Base-by-base conservation (phyloP, 2,797 vertebrate species). In the Bradypodion pumilum region DNA sequence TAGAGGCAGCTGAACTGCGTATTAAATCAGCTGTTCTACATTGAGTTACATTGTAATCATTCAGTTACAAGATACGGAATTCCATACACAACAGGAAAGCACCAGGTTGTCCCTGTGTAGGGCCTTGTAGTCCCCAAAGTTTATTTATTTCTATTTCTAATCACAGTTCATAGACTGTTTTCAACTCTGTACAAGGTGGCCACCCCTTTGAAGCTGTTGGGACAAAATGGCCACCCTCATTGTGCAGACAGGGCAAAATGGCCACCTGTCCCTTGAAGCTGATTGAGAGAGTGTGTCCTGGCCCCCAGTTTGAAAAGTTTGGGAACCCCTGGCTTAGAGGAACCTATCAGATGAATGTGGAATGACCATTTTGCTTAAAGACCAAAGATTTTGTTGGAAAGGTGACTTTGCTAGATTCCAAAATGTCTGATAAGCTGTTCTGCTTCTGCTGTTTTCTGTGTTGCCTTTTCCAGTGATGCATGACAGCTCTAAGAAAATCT, bases 401-500 rank as follows among this genome's bases (percentile, higher is more conserved):
- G 29, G 7, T 76, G 46, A 59, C n/a, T 78, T 73, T 6, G 16
- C 23, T 21, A 52, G 32, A n/a, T 12, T 5, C 40, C 19, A 46
- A 27, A 5, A 32, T 81, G 56, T 40, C n/a, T 74, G 25, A 63
- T 5, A 23, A 27, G 7, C 16, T 27, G 4, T 74, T 52, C 37
- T 25, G 37, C 21, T 60, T 78, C 46, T 60, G 66, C n/a, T 68
- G 29, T 42, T 12, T 46, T 77, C 73, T 84, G 63, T 52, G 21
- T 87, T 88, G 72, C 82, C 19, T 92, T 72, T 91, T 91, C 35
- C 85, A 99, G 98, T 97, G 89, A 99, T 99, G 98, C 97, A 97
- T 49, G 98, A 98, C 86, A 97, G 97, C 75, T 99, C 98, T 0
- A 96, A 97, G 89, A 97, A 94, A 73, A 95, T 99, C n/a, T 96